phyloP scores from a whole-genome alignment of 2,888 invertebrate species.

The Tromatobia lineatoria region DNA sequence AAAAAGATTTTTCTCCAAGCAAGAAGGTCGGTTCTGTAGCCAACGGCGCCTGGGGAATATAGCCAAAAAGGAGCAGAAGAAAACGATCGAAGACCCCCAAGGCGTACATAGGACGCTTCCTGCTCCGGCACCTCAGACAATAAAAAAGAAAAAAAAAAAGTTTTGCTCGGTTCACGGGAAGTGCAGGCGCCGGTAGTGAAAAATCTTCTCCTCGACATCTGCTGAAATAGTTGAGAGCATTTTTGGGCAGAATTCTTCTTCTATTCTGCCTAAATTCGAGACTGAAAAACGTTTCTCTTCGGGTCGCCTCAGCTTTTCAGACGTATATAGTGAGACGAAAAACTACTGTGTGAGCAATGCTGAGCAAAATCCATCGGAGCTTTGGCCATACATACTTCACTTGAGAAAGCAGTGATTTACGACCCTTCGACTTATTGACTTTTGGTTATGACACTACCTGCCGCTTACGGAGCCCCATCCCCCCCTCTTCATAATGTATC shows the following conservation, averaged over 20 bases:
- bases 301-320: background rate
- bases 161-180: constrained; percentile 11
- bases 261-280: background rate
- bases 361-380: constrained; percentile 14
- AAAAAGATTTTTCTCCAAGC: constrained; percentile 4
- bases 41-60: constrained; percentile 35
- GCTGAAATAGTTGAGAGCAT: constrained; percentile 22
- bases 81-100: constrained; percentile 27
- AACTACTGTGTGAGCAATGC: background rate
- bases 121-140: constrained; percentile 14
- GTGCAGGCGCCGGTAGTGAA: constrained; percentile 23
- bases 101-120: constrained; percentile 14
- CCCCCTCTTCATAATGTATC: constrained; percentile 68
- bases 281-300: background rate
- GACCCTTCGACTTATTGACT: constrained; percentile 77
- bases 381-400: background rate
- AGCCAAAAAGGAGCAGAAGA: constrained; percentile 4
- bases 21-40: constrained; percentile 4
- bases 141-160: constrained; percentile 1
- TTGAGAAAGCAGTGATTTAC: constrained; percentile 75
- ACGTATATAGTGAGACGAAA: constrained; percentile 3
- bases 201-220: constrained; percentile 28
- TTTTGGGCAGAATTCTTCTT: background rate
- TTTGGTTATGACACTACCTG: constrained; percentile 77
- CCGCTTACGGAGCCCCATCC: constrained; percentile 70